These are phyloP conservation scores for Setophaga kirtlandii DNA, from an alignment of 2,113 vertebrate species.

Conservation along the genomic window DNA sequence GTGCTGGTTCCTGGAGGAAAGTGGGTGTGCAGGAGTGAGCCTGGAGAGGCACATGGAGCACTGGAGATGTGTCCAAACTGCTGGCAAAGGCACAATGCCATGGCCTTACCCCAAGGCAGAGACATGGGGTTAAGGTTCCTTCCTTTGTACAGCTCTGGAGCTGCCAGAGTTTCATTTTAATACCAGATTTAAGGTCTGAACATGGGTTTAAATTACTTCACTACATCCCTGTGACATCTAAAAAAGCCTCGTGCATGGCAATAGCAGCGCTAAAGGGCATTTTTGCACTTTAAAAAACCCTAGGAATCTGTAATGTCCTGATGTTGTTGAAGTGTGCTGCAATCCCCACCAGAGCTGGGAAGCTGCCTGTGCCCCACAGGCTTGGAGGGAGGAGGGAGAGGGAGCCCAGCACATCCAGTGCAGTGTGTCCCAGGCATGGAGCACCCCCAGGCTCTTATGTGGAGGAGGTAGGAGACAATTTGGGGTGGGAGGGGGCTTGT, in stretches of 20 bases:
- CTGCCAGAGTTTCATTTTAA: background rate
- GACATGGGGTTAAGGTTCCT: background rate
- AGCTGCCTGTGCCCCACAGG: background rate
- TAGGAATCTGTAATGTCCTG: background rate
- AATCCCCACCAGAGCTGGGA: background rate
- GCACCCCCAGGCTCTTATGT: fast-evolving
- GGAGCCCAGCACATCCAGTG: background rate
- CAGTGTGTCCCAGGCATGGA: fast-evolving
- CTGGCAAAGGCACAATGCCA: background rate
- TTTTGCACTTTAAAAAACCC: background rate
- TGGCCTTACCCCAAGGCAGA: background rate
- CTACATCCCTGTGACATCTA: background rate
- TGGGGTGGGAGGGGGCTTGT: fast-evolving
- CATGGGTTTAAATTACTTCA: background rate
- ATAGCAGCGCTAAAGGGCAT: background rate
- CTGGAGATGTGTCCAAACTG: background rate
- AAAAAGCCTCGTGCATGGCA: background rate
- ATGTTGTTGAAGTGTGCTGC: background rate
- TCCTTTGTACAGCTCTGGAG: background rate
- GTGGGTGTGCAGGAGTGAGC: background rate
- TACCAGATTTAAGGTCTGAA: background rate
- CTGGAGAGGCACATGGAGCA: background rate
- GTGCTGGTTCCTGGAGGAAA: background rate
- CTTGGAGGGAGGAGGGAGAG: background rate
- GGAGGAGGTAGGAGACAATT: background rate